These are phyloP conservation scores for Thomomys bottae DNA, from an alignment of 2,113 vertebrate species.

Conservation along the genomic window DNA sequence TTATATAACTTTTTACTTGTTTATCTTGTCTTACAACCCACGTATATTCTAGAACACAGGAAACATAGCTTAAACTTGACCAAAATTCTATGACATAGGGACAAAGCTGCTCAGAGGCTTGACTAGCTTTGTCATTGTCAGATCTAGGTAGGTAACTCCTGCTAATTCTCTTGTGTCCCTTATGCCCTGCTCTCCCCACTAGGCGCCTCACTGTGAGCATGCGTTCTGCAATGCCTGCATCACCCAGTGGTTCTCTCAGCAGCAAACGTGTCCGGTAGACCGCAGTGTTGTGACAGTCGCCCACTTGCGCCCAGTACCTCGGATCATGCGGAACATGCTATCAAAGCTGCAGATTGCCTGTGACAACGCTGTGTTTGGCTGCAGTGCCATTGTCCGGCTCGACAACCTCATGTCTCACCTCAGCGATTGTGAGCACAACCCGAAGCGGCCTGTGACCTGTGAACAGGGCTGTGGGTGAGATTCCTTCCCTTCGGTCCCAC, in stretches of 20 bases:
- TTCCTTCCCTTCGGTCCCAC: neutral
- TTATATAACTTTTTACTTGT: conserved; percentile 55
- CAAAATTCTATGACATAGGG: neutral
- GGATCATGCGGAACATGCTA: conserved; percentile 99
- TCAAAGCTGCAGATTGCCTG: conserved; percentile 98
- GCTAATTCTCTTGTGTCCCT: conserved; percentile 44
- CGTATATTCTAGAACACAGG: conserved; percentile 24
- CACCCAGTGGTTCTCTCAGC: conserved; percentile 99
- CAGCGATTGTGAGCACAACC: conserved; percentile 98
- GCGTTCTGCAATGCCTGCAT: conserved; percentile 99
- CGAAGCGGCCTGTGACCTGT: conserved; percentile 96
- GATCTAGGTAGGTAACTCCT: neutral
- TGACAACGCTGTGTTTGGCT: conserved; percentile 97
- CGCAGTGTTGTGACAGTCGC: conserved; percentile 98
- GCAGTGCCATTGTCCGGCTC: conserved; percentile 93
- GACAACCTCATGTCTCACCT: conserved; percentile 98
- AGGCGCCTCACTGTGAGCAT: conserved; percentile 99
- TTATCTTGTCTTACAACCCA: conserved; percentile 61
- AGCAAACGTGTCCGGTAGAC: conserved; percentile 98
- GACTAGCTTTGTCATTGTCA: neutral
- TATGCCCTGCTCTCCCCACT: conserved; percentile 4
- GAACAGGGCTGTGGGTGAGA: conserved; percentile 98
- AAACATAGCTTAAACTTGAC: neutral
- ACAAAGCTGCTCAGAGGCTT: neutral
- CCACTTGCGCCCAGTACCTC: conserved; percentile 96